Conservation (phyloP, 2,113 vertebrate genomes). For the Grallaria varia region DNA sequence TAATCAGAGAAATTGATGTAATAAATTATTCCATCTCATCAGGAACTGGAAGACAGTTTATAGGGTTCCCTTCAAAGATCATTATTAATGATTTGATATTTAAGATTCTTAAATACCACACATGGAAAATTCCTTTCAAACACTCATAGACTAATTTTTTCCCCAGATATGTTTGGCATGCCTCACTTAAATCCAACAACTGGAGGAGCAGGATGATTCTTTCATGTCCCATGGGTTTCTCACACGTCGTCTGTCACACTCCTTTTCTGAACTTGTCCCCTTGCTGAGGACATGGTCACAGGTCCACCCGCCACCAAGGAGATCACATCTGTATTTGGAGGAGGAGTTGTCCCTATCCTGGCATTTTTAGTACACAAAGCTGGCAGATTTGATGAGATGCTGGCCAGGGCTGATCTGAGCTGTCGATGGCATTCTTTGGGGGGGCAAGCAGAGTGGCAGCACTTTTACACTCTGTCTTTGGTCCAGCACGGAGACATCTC, state of each 20-base stretch:
- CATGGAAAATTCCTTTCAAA: neutral
- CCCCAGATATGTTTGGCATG: neutral
- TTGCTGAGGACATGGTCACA: neutral
- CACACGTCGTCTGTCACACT: rapidly evolving
- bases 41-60: neutral
- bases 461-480: neutral
- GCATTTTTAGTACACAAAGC: rapidly evolving
- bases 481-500: neutral
- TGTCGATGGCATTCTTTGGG: rapidly evolving
- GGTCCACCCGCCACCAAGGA: neutral
- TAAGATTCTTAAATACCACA: neutral
- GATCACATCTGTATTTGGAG: neutral
- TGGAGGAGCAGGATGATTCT: neutral
- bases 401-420: neutral
- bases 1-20: conserved; percentile 25
- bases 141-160: rapidly evolving
- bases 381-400: neutral
- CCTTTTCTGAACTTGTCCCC: neutral
- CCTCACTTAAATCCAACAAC: neutral
- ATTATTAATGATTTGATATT: neutral
- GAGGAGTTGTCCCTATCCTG: neutral
- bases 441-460: neutral
- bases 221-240: neutral
- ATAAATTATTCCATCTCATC: conserved; percentile 46
- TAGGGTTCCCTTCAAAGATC: neutral